These are phyloP conservation scores for Cepphus grylle DNA, from an alignment of 2,113 vertebrate genomes.

Conservation along the genomic window DNA sequence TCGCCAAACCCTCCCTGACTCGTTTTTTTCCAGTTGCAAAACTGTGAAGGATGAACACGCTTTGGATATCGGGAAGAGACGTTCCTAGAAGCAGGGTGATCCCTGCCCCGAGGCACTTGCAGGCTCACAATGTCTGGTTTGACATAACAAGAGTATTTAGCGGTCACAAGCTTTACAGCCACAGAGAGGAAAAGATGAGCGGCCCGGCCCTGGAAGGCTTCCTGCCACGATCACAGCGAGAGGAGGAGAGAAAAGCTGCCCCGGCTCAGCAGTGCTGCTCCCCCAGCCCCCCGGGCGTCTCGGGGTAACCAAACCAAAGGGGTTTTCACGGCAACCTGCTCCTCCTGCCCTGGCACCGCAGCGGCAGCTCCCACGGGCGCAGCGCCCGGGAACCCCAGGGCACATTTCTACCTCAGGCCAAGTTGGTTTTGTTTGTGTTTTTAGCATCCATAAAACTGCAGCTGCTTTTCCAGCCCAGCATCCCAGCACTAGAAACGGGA, in stretches of 20 bases:
- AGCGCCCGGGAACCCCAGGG: not conserved
- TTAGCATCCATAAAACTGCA: not conserved
- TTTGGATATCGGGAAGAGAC: accelerated
- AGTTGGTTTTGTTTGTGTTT: not conserved
- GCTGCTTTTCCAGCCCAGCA: not conserved
- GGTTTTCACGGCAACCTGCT: not conserved
- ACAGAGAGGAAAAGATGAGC: not conserved
- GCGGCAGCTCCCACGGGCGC: not conserved
- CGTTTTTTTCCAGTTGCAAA: too few relatives aligned
- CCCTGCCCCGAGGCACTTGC: not conserved
- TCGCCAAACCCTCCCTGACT: not conserved
- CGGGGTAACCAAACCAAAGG: accelerated
- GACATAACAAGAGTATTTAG: not conserved
- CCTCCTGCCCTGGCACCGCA: not conserved
- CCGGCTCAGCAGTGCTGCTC: accelerated
- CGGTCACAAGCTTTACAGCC: not conserved
- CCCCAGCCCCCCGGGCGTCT: accelerated
- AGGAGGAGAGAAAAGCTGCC: not conserved
- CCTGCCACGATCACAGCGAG: accelerated
- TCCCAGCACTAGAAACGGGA: accelerated
- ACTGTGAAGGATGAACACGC: accelerated
- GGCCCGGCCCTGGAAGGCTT: not conserved
- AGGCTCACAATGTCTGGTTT: not conserved
- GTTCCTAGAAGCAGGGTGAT: not conserved
- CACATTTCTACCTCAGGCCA: accelerated